phyloP scores from a whole-genome alignment of 1,140 invertebrate genomes.

The Helicoverpa armigera region DNA sequence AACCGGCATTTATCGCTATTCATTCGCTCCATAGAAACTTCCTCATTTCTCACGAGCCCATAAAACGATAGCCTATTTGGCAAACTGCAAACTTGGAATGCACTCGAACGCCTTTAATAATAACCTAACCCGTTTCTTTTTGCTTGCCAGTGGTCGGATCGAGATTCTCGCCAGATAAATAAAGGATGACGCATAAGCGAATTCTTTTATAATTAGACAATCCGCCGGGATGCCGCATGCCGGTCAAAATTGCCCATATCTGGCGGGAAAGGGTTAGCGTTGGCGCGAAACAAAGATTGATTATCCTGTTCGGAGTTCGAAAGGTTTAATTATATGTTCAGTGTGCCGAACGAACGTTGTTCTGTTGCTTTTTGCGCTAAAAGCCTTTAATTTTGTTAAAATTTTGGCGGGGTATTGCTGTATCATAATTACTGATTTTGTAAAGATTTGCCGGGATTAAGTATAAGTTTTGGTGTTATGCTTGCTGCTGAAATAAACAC shows the following conservation, averaged over 20 bases:
- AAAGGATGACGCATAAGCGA: constrained; percentile 51
- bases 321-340: constrained; percentile 45
- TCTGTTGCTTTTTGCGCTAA: constrained; percentile 37
- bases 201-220: constrained; percentile 82
- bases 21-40: constrained; percentile 13
- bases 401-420: constrained; percentile 13
- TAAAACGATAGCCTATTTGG: constrained; percentile 43
- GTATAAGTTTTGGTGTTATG: not conserved
- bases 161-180: constrained; percentile 42
- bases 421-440: constrained; percentile 37
- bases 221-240: constrained; percentile 62
- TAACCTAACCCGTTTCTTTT: constrained; percentile 39
- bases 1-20: not conserved
- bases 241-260: constrained; percentile 63
- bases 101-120: constrained; percentile 44
- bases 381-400: constrained; percentile 39
- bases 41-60: constrained; percentile 34
- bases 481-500: not conserved
- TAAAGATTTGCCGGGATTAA: constrained; percentile 11
- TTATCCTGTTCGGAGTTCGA: constrained; percentile 32
- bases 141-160: constrained; percentile 10
- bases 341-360: not conserved
- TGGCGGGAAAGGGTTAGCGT: constrained; percentile 27
- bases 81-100: constrained; percentile 37
- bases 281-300: constrained; percentile 50